phyloP scores from a whole-genome alignment of 2,888 invertebrate genomes.

The Lasioglossum vierecki region DNA sequence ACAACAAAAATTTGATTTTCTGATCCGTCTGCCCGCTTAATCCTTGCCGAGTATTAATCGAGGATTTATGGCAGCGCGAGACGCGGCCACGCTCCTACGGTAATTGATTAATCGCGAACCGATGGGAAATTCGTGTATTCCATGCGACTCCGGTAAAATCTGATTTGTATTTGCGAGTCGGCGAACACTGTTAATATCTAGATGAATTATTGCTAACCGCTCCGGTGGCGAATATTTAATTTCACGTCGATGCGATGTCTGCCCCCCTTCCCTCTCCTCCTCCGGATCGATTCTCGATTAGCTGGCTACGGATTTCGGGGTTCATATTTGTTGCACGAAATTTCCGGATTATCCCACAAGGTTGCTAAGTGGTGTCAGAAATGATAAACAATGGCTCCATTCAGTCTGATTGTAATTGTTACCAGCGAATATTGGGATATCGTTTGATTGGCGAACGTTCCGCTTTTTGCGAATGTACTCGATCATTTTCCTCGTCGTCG shows the following conservation, averaged over 20 bases:
- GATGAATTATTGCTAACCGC: constrained; percentile 33
- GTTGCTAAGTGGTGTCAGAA: not conserved
- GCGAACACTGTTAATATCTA: constrained; percentile 42
- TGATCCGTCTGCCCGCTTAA: constrained; percentile 12
- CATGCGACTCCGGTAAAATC: constrained; percentile 20
- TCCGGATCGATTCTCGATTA: constrained; percentile 42
- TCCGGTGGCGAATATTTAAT: constrained; percentile 24
- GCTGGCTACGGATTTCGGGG: not conserved
- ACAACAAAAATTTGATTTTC: not conserved
- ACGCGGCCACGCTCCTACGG: not conserved
- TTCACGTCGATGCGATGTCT: not conserved
- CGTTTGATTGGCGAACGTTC: not conserved
- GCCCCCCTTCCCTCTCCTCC: not conserved
- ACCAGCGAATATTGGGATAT: not conserved
- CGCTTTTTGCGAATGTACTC: not conserved
- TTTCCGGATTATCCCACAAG: not conserved
- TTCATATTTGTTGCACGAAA: not conserved
- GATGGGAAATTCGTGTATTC: constrained; percentile 37
- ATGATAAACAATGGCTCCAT: not conserved
- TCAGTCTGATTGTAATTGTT: not conserved
- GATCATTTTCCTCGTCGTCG: not conserved
- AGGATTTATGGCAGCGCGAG: constrained; percentile 34
- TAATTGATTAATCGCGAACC: constrained; percentile 52
- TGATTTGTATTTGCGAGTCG: constrained; percentile 36
- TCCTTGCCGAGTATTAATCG: constrained; percentile 39